These are phyloP conservation scores for Bubo scandiacus DNA, from an alignment of 2,113 vertebrate genomes.

Conservation along the genomic window DNA sequence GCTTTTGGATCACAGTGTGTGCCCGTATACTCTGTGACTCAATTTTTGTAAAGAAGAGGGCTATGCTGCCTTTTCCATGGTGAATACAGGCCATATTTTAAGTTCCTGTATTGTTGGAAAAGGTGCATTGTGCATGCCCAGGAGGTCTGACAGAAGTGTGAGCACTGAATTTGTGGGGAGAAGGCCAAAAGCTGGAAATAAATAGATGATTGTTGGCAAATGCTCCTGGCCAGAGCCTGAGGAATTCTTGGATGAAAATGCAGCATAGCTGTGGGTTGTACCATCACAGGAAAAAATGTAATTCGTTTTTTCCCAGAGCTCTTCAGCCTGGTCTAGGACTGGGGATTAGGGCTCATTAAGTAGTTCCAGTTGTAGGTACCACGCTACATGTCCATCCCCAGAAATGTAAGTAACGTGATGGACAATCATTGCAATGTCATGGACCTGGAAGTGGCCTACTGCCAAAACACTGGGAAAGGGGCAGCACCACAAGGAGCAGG, in stretches of 20 bases:
- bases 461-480: background rate
- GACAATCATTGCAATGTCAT: background rate
- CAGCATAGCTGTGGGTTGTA: background rate
- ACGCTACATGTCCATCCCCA: accelerated
- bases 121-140: accelerated
- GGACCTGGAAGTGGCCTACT: background rate
- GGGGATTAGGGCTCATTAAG: background rate
- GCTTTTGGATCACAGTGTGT: background rate
- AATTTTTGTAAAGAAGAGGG: background rate
- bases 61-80: background rate
- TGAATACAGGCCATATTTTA: background rate
- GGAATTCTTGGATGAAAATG: background rate
- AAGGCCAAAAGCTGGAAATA: background rate
- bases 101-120: background rate
- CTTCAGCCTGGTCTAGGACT: background rate
- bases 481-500: background rate
- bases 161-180: background rate
- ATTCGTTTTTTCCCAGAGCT: background rate
- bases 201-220: background rate
- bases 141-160: background rate
- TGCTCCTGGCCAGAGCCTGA: background rate
- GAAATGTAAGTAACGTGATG: background rate
- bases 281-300: background rate
- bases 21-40: background rate
- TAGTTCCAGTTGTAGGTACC: background rate